These are phyloP conservation scores for Ascaphus truei DNA, from an alignment of 2,113 vertebrate species.

Conservation along the genomic window DNA sequence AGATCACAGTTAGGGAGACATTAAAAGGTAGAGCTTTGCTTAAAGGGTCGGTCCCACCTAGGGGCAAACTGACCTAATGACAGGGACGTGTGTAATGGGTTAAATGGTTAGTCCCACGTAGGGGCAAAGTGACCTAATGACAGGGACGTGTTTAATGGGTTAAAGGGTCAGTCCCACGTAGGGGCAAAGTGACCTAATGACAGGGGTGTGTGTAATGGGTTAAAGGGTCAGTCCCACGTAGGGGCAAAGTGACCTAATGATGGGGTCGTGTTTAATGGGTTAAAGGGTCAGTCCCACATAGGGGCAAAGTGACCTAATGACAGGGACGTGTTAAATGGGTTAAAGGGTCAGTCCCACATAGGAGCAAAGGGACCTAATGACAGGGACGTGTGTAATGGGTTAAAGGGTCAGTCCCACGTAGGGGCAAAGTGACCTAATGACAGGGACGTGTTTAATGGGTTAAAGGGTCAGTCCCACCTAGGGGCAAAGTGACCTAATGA, in stretches of 20 bases:
- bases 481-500: no score
- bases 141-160: not conserved
- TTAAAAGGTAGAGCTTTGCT: constrained; percentile 3
- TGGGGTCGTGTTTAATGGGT: not conserved
- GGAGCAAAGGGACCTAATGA: no score
- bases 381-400: no score
- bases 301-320: not conserved
- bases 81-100: not conserved
- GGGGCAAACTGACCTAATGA: not conserved
- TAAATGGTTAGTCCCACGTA: not conserved
- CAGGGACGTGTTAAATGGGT: not conserved
- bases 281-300: not conserved
- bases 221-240: not conserved
- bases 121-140: not conserved
- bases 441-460: no score
- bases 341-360: no score
- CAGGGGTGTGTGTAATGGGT: no score
- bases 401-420: no score
- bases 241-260: not conserved
- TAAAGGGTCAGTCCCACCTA: no score
- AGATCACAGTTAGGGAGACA: constrained; percentile 17
- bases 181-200: no score
- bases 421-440: no score
- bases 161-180: no score
- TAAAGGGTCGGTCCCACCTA: not conserved